A percentile compares a stretch with the other conserved stretches of the same genome.
These are phyloP conservation scores for Amblyornis subalaris DNA, from an alignment of 2,113 vertebrate species.

Conservation along the genomic window DNA sequence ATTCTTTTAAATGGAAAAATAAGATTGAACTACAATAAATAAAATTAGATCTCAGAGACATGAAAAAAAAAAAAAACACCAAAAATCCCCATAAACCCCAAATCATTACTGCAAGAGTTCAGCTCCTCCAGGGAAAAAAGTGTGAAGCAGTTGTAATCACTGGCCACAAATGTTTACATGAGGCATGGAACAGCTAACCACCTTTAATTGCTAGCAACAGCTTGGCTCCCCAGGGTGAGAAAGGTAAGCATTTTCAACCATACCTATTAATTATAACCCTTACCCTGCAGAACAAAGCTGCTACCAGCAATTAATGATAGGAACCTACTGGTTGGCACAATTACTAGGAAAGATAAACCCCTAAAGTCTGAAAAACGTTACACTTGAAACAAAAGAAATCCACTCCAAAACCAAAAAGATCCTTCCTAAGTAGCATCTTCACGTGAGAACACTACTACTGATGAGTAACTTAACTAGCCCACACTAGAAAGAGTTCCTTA, in stretches of 20 bases:
- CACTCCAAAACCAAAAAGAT: not conserved
- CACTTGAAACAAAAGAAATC: not conserved
- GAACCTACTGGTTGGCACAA: not conserved
- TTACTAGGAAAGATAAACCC: not conserved
- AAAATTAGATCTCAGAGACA: not conserved
- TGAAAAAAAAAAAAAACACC: not conserved
- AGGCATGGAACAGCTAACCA: not conserved
- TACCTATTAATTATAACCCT: not conserved
- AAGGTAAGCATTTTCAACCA: not conserved
- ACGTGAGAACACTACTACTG: not conserved
- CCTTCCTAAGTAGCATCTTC: not conserved
- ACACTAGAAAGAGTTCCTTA: not conserved
- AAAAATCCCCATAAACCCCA: not conserved
- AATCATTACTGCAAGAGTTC: not conserved
- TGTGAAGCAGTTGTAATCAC: not conserved
- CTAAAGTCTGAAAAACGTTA: not conserved
- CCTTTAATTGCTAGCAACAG: slow-evolving; percentile 14
- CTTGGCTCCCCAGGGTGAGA: not conserved
- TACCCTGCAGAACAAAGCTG: not conserved
- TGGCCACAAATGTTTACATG: not conserved
- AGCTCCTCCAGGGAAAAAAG: not conserved
- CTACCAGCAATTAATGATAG: not conserved
- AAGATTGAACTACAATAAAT: not conserved
- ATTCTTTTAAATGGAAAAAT: not conserved
- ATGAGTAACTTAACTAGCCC: not conserved